Base-by-base conservation (phyloP, 1,140 invertebrate species). In the Zaprionus ornatus region DNA sequence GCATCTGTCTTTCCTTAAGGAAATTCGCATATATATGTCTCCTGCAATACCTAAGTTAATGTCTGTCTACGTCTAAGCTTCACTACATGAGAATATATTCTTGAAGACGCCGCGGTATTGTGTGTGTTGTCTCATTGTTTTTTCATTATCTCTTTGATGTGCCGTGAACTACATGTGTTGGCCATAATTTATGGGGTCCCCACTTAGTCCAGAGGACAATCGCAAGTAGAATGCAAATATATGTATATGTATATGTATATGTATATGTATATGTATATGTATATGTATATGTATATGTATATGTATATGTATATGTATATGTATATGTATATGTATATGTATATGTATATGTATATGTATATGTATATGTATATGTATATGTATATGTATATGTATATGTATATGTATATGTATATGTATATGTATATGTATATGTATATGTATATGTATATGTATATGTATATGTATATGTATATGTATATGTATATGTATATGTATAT, bases 61-160 rank as follows among this genome's bases (percentile, higher is more conserved):
- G n/a, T 48, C 45, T 64, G 12, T 21, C 37, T 48, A 37, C 45
- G 50, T 29, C 42, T 21, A 21, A 19, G 45, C 15, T 9, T 21
- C 15, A 48, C 15, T 42, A 48, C 45, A 19, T 13, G 12, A 40
- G 12, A 15, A 13, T 40, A 40, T 40, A 40, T 40, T n/a, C 37
- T 40, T 48, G 17, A 48, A 48, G 17, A 21, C 15, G 45, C 19
- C 45, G 19, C 17, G 17, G 17, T 48, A 48, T 48, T 48, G 17
- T 55, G 17, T 45, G 35, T 10, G 37, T 42, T 68, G 25, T 27
- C 40, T 52, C 68, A 78, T 85, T 80, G 81, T 84, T 77, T 59
- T 65, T 84, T 42, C 15, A 81, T 86, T 85, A 68, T 84, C 65
- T 80, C 74, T 85, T 84, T 84, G 78, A 81, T 71, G 82, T 84